Percentiles rank a stretch among this genome's conserved stretches.
Evolutionary conservation across 2,113 vertebrate genomes (phyloP).

Genomic region (Urocolius indicus): DNA sequence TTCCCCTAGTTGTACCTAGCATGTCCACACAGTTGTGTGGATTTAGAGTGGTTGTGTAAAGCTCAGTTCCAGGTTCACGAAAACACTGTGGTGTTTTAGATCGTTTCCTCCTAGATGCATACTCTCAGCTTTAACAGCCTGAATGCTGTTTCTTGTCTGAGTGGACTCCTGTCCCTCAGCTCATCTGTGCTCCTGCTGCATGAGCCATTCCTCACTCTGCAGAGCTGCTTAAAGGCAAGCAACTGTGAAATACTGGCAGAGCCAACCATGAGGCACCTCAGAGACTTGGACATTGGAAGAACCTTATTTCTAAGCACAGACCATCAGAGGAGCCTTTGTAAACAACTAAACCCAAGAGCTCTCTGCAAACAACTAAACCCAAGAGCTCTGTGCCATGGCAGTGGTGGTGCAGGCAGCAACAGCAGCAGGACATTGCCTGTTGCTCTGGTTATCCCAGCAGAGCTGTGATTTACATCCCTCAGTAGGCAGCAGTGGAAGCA

Average conservation of each 20-base stretch:
- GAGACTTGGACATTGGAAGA: fast-evolving
- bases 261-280: neutral
- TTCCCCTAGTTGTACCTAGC: neutral
- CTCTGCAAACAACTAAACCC: neutral
- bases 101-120: neutral
- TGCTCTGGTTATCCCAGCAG: neutral
- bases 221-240: neutral
- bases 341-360: neutral
- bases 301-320: neutral
- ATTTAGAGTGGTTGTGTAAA: neutral
- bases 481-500: neutral
- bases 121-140: neutral
- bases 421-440: neutral
- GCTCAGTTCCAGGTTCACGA: neutral
- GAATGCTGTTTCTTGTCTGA: neutral
- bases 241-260: neutral
- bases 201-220: neutral
- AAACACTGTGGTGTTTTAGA: neutral
- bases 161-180: neutral
- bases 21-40: neutral
- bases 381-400: neutral
- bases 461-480: neutral
- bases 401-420: neutral
- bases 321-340: neutral
- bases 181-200: neutral